Base-by-base conservation (phyloP, 2,797 vertebrate species). In the Erithacus rubecula region DNA sequence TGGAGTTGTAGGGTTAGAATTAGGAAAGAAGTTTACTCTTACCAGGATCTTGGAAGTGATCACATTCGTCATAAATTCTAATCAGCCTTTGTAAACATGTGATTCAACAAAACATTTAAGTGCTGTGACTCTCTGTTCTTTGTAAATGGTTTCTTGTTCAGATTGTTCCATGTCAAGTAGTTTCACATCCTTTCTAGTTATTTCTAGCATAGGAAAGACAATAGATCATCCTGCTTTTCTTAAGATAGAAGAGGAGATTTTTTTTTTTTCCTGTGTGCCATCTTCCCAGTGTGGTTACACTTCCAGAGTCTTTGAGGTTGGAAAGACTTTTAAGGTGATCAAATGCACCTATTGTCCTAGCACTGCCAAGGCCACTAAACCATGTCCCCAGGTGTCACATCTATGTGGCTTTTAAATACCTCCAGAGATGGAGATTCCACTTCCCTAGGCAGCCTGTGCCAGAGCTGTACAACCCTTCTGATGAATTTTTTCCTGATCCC, bases 251-350 rank as follows among this genome's bases (percentile, higher is more conserved):
- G 70, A 87, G 13, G 32, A 52, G 12, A 4, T 44, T 14, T 39
- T 32, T 26, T 24, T 67, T 8, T 6, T 12, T 2, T 0, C 1
- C 12, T 62, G 7, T 51, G 3, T 30, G 8, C 21, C 0, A 0
- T 70, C 44, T 74, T 69, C 2, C 9, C 32, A 44, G 19, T 34
- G 5, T 59, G 29, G 16, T 24, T n/a, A 23, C 39, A 19, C 39
- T 87, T 71, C 4, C 26, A 34, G 34, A 47, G 23, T 47, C 30
- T 5, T 32, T 41, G 21, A 65, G 19, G 34, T 20, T 36, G 34
- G 34, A 47, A 78, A 78, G 46, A 27, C 19, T 12, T 71, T 30
- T 12, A 32, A 41, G 39, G 29, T 34, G 1, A 0, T 46, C 20
- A 27, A 12, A 21, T 53, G 37, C n/a, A 36, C 1, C 22, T 22